These are phyloP conservation scores for Patella depressa DNA, from an alignment of 2,888 invertebrate species.

Conservation along the genomic window DNA sequence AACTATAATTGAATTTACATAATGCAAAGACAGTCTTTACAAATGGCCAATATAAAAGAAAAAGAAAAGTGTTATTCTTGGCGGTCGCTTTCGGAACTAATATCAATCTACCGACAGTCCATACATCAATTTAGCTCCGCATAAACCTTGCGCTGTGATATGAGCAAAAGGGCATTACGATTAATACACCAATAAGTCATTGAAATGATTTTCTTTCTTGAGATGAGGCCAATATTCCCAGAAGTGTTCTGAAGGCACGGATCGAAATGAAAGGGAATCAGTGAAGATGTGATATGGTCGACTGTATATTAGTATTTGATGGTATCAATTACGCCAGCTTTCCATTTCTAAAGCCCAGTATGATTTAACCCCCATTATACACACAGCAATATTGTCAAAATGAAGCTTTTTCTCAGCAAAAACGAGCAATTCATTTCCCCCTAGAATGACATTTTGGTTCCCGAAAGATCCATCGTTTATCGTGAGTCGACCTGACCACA, in stretches of 20 bases:
- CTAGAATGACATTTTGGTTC: conserved; percentile 27
- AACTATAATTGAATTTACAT: conserved; percentile 27
- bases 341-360: background rate
- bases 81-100: conserved; percentile 1
- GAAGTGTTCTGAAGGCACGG: conserved; percentile 14
- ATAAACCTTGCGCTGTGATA: conserved; percentile 15
- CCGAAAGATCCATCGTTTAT: conserved; percentile 20
- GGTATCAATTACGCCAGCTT: conserved; percentile 26
- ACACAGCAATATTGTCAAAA: conserved; percentile 20
- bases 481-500: conserved; percentile 16
- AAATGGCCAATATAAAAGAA: background rate
- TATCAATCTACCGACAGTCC: conserved; percentile 22
- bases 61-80: conserved; percentile 10
- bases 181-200: conserved; percentile 38
- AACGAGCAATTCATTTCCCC: conserved; percentile 38
- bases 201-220: conserved; percentile 32
- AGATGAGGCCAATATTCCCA: conserved; percentile 24
- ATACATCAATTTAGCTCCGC: conserved; percentile 20
- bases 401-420: conserved; percentile 21
- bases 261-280: conserved; percentile 29
- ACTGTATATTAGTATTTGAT: conserved; percentile 35
- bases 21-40: conserved; percentile 13
- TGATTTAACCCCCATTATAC: conserved; percentile 33
- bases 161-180: conserved; percentile 24
- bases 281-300: conserved; percentile 12